Evolutionary conservation across 2,888 invertebrate species (phyloP).

Genomic region (Portevinia maculata): DNA sequence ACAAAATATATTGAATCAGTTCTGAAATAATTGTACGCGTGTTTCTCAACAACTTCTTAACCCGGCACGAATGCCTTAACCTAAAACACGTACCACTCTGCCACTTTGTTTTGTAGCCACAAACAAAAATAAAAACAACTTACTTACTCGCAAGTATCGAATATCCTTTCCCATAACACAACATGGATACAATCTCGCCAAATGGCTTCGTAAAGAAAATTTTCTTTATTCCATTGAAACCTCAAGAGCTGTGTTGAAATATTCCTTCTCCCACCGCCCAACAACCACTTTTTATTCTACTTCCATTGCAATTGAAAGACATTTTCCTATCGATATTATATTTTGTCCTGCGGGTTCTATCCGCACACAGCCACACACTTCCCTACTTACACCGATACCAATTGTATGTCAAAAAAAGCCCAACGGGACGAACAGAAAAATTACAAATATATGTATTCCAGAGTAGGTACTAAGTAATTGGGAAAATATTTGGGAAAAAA

Average conservation of each 20-base stretch:
- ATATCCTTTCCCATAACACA: slow-evolving; percentile 49
- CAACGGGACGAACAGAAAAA: slow-evolving; percentile 11
- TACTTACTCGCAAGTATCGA: slow-evolving; percentile 34
- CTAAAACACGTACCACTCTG: slow-evolving; percentile 29
- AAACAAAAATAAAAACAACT: slow-evolving; percentile 12
- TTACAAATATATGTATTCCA: slow-evolving; percentile 3
- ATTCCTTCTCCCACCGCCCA: neutral
- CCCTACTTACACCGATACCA: neutral
- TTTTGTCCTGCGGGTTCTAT: slow-evolving; percentile 38
- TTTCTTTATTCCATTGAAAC: slow-evolving; percentile 47
- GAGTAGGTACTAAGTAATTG: neutral
- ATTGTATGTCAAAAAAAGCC: slow-evolving; percentile 28
- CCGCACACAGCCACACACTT: slow-evolving; percentile 7
- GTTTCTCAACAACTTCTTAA: neutral
- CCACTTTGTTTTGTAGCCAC: slow-evolving; percentile 44
- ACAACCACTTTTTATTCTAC: slow-evolving; percentile 3
- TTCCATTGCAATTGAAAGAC: slow-evolving; percentile 62
- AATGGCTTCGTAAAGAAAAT: slow-evolving; percentile 28
- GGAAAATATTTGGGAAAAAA: slow-evolving; percentile 7
- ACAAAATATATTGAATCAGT: slow-evolving; percentile 1
- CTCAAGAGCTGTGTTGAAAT: slow-evolving; percentile 42
- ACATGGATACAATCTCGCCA: slow-evolving; percentile 52
- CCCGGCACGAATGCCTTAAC: neutral
- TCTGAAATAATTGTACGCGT: slow-evolving; percentile 7
- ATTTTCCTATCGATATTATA: slow-evolving; percentile 46